Percentiles rank a stretch among this genome's conserved stretches.
These are phyloP conservation scores for Cololabis saira DNA, from an alignment of 2,113 vertebrate species.

Conservation along the genomic window DNA sequence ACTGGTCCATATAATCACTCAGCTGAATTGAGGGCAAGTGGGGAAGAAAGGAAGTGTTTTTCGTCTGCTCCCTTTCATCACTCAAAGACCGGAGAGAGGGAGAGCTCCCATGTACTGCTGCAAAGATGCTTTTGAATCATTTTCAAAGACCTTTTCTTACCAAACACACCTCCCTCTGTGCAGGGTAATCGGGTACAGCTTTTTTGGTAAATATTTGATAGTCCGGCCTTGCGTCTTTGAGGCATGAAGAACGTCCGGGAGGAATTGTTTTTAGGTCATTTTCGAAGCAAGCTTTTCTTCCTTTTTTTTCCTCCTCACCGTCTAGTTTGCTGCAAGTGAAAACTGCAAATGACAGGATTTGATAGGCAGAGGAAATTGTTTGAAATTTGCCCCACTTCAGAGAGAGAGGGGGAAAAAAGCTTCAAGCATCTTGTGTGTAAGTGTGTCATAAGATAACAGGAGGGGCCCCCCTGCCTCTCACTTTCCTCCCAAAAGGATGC, in stretches of 20 bases:
- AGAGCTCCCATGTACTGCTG: constrained; percentile 35
- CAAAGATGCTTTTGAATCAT: constrained; percentile 63
- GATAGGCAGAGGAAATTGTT: constrained; percentile 64
- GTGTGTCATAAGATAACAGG: constrained; percentile 58
- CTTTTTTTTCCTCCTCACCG: constrained; percentile 18
- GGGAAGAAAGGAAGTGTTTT: constrained; percentile 57
- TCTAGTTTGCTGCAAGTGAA: constrained; percentile 6
- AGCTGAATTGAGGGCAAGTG: constrained; percentile 74
- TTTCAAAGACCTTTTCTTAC: constrained; percentile 61
- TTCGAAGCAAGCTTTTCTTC: constrained; percentile 31
- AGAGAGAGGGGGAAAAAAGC: constrained; percentile 33
- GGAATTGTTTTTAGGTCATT: constrained; percentile 78
- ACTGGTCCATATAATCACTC: constrained; percentile 73
- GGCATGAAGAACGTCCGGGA: constrained; percentile 47
- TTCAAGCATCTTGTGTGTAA: constrained; percentile 37
- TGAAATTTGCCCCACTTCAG: constrained; percentile 71
- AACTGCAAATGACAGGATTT: constrained; percentile 50
- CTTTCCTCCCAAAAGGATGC: constrained; percentile 39
- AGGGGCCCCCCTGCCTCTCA: constrained; percentile 41
- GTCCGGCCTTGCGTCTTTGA: constrained; percentile 48
- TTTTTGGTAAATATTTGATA: constrained; percentile 78
- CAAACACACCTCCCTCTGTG: constrained; percentile 19
- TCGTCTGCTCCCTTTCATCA: constrained; percentile 33
- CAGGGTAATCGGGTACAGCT: constrained; percentile 53
- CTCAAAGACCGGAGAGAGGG: constrained; percentile 35